Evolutionary conservation across 2,113 vertebrate genomes (phyloP).

Genomic region (Lophotis ruficrista): DNA sequence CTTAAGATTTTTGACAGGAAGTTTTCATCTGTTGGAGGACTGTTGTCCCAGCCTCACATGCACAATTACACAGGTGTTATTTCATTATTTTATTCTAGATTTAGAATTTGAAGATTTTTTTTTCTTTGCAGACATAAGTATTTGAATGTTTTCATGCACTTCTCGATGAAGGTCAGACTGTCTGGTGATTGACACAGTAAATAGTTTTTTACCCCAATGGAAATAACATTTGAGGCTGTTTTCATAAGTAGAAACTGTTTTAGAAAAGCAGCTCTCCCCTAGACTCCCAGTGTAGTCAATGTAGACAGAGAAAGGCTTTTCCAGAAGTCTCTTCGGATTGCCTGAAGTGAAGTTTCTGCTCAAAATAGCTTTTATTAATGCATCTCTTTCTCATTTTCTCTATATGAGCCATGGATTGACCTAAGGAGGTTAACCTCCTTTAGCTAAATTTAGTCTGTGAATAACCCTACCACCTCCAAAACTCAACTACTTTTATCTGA

Average conservation of each 20-base stretch:
- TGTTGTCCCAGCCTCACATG: neutral
- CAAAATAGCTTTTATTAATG: slow-evolving; percentile 27
- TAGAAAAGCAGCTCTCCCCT: neutral
- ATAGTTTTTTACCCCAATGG: neutral
- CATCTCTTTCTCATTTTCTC: neutral
- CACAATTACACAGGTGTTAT: neutral
- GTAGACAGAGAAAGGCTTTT: neutral
- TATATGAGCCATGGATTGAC: neutral
- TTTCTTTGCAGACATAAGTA: neutral
- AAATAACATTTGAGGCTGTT: neutral
- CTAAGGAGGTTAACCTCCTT: slow-evolving; percentile 7
- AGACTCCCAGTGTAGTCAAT: neutral
- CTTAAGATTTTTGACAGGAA: neutral
- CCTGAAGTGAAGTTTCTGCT: neutral
- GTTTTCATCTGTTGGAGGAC: neutral
- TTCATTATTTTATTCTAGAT: neutral
- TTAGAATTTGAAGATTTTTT: neutral
- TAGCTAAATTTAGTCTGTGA: slow-evolving; percentile 43
- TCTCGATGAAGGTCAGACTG: neutral
- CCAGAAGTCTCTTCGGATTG: neutral
- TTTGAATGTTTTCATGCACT: neutral
- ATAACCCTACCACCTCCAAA: slow-evolving; percentile 36
- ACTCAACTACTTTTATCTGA: neutral
- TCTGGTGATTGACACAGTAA: neutral
- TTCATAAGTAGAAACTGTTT: neutral